Evolutionary conservation across 2,888 invertebrate genomes (phyloP), one percentile per base, ranked within the genome.

Genomic region (Ptilodon capucinus): DNA sequence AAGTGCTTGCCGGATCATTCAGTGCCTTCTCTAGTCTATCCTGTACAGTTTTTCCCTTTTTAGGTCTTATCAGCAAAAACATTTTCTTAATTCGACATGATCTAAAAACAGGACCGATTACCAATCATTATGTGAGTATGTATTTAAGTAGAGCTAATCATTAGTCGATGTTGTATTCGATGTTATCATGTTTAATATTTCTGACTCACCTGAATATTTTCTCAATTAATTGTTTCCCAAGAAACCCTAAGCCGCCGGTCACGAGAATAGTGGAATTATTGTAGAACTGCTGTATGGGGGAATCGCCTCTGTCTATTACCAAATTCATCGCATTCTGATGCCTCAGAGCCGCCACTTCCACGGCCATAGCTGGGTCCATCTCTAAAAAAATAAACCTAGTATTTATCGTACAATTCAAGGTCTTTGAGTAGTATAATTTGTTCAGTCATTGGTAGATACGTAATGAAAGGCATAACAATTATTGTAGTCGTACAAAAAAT

Each of bases 181-280:
- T n/a, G n/a, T n/a, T n/a, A n/a, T n/a, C n/a, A n/a, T n/a, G n/a
- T n/a, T n/a, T n/a, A 13, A 30, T 30, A 3, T 4, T 5, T 30
- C 13, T 30, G 35, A 19, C 14, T 40, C 23, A 38, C 41, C 32
- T 65, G 35, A 63, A 88, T 21, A 98, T 84, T 83, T 98, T 98
- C 81, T 98, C 98, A 0, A 98, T 88, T n/a, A 98, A 84, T 0
- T 97, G 96, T 87, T 97, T 98, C 35, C 98, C 98, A 74, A 98
- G 91, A 79, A 98, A 98, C 3, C 98, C 98, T 0, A 97, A 96
- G 8, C 95, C 96, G 1, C 98, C 98, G 0, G 97, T 97, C 30
- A 98, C 91, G 46, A 98, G 92, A 35, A 97, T 83, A 13, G 54
- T 59, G 14, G 64, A 25, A 3, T 49, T 61, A 0, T 46, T 21